Evolutionary conservation across 2,888 invertebrate species (phyloP), one percentile per base, ranked within the genome.

Genomic region (Ectemnius lituratus): DNA sequence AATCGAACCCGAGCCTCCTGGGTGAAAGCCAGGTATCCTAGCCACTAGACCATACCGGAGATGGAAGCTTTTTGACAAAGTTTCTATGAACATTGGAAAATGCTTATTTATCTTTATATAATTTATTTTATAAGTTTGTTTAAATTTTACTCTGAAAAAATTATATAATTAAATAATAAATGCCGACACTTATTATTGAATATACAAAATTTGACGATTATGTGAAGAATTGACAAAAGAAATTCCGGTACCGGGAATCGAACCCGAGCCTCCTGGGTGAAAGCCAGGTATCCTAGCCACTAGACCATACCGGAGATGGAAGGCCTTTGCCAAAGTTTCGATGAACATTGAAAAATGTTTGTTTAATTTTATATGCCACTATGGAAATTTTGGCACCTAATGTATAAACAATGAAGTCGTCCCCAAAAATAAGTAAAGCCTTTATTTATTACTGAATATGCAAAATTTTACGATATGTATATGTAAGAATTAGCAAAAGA

Each of bases 31-130:
- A 93, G 92, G 92, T 92, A 93, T 93, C 92, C 93, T 93, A 93
- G 92, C 93, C 93, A 93, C 92, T 93, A 93, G 93, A 93, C 93
- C 92, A 93, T 93, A 93, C 92, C 92, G 92, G 92, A 92, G 88
- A 64, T 47, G 11, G 2, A 0, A 27, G 5, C 47, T 0, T 1
- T 11, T 37, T 37, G 37, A 2, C 5, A 37, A 37, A 37, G 37
- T 37, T 2, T 37, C 11, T 1, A 37, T 37, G 37, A 37, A 8
- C 37, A 23, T 37, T 37, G 6, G 1, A 37, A 11, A 37, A 37
- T 11, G 11, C 2, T 37, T 23, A 3, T 23, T 23, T 23, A 23
- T 23, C 2, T 23, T 23, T 23, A 23, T 23, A 23, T 23, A 23
- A 23, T 3, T 23, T 23, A 23, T 23, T 23, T 23, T 0, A 23